Evolutionary conservation across 2,797 vertebrate species (phyloP).

Genomic region (Arctocebus calabarensis): DNA sequence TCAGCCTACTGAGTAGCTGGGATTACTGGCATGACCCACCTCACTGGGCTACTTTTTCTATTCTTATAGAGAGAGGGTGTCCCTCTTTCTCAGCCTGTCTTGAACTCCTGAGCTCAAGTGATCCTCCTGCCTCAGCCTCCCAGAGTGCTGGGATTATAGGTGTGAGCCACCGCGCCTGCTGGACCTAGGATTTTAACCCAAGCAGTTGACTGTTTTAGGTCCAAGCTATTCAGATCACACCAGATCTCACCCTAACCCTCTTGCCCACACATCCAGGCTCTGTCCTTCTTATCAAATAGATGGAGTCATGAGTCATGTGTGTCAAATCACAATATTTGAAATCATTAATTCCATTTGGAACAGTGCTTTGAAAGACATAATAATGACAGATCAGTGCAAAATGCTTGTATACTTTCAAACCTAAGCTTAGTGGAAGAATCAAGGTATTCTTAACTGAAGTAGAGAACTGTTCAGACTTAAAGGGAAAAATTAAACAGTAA

Average conservation of each 20-base stretch:
- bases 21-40: too few species aligned
- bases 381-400: not conserved
- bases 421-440: not conserved
- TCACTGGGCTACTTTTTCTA: too few species aligned
- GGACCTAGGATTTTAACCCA: not conserved
- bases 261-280: not conserved
- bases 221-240: not conserved
- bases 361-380: not conserved
- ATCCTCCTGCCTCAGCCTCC: too few species aligned
- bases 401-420: conserved; percentile 18
- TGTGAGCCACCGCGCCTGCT: too few species aligned
- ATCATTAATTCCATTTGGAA: conserved; percentile 2
- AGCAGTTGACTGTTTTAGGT: not conserved
- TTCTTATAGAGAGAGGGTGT: too few species aligned
- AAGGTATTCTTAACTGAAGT: not conserved
- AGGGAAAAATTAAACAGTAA: not conserved
- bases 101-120: too few species aligned
- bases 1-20: too few species aligned
- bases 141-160: too few species aligned
- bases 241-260: not conserved
- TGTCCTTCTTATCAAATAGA: not conserved
- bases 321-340: conserved; percentile 25
- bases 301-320: not conserved
- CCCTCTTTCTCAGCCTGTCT: too few species aligned
- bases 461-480: not conserved